Evolutionary conservation across 2,797 vertebrate species (phyloP).

Genomic region (Rhinichthys osculus): DNA sequence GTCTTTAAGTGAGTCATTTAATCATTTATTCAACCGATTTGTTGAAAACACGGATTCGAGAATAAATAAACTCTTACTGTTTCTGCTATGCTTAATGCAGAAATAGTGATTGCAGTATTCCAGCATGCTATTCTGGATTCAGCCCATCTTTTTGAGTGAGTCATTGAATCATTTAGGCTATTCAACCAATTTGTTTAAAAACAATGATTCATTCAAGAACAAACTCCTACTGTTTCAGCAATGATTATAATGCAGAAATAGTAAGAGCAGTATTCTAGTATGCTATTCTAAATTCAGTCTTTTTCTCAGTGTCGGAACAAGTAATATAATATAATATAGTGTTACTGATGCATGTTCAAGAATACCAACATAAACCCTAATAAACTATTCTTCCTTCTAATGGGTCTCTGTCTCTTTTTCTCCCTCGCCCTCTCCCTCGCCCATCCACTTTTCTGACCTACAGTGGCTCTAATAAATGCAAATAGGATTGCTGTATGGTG

Average conservation of each 20-base stretch:
- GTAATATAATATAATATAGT: background rate
- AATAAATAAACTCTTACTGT: no score
- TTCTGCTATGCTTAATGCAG: no score
- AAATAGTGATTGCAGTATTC: no score
- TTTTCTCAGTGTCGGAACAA: background rate
- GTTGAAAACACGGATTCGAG: background rate
- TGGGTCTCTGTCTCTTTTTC: background rate
- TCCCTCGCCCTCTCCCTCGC: background rate
- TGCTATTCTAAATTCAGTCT: background rate
- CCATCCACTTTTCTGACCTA: background rate
- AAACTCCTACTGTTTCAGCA: background rate
- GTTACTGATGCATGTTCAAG: background rate
- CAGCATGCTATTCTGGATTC: no score
- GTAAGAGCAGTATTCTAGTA: background rate
- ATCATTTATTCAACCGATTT: no score
- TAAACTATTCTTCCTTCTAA: background rate
- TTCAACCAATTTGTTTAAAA: no score
- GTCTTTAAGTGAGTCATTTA: no score
- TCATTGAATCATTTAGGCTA: no score
- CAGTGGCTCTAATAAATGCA: conserved; percentile 53
- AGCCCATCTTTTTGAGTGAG: no score
- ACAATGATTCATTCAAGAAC: no score
- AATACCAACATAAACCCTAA: background rate
- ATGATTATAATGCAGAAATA: background rate
- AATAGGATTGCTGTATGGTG: conserved; percentile 60